phyloP scores from a whole-genome alignment of 2,113 vertebrate genomes.

The Chionis minor region DNA sequence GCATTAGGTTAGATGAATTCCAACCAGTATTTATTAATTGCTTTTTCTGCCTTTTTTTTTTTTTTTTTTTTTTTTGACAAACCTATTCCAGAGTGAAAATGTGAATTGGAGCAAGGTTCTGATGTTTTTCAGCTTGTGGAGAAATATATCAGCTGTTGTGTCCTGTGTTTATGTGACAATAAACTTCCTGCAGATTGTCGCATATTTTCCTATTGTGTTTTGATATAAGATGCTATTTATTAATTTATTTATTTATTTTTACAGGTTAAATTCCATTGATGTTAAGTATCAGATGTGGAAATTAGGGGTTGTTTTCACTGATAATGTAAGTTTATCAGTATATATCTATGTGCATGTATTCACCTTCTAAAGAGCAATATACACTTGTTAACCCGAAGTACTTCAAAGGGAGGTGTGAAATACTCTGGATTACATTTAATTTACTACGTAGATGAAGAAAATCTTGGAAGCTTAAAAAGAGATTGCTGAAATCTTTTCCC shows the following conservation, averaged over 20 bases:
- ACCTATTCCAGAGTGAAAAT: too few species aligned
- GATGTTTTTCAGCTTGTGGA: too few species aligned
- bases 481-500: background rate
- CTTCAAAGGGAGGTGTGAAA: background rate
- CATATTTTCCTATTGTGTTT: background rate
- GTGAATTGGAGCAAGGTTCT: too few species aligned
- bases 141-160: too few species aligned
- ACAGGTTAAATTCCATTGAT: slow-evolving; percentile 92
- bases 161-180: too few species aligned
- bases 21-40: too few species aligned
- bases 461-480: background rate
- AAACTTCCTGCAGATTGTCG: background rate
- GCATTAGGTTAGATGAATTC: too few species aligned
- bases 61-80: too few species aligned
- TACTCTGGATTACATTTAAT: background rate
- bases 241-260: background rate
- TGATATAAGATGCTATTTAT: background rate
- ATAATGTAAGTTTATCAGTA: slow-evolving; percentile 84
- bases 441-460: background rate
- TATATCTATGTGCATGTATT: background rate
- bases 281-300: slow-evolving; percentile 99
- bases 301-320: slow-evolving; percentile 95
- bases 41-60: too few species aligned
- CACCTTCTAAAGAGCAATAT: background rate
- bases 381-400: background rate